Evolutionary conservation across 2,888 invertebrate species (phyloP), one percentile per base, ranked within the genome.

Genomic region (Zhuqinia jingwanae): DNA sequence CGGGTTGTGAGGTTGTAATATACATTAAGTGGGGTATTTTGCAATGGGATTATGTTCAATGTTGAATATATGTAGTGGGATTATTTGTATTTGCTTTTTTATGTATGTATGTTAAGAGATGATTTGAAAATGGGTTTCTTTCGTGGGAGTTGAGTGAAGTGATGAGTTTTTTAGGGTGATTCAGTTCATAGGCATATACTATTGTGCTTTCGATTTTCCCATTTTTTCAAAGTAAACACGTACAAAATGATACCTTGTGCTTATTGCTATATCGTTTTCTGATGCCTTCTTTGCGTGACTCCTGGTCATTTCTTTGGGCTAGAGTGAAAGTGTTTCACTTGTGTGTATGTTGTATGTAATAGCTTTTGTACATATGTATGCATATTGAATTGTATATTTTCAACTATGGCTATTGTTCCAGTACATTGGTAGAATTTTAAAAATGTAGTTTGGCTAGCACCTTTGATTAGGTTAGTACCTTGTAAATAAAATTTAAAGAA

Each of bases 261-360:
- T 25, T 25, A 20, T 42, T 68, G 22, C 42, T 20, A 73, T 45
- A 73, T 17, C 6, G 25, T 30, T 13, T 50, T 6, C 50, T 47
- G 50, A 73, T 73, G 73, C 6, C 25, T 50, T 73, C 53, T 8
- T 73, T 53, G 73, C 73, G 73, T 73, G 73, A 73, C 73, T 50
- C 17, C 17, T 0, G 10, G 27, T 17, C 25, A 53, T 73, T 73
- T 73, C 47, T 50, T 30, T 25, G 25, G 1, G 3, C 36, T 0
- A 30, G 50, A 47, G 20, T 73, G 53, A 73, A 53, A 50, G 50
- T 73, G 53, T 10, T 73, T 53, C 27, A 50, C 50, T 47, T 70
- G 3, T 36, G 36, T 36, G 70, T 25, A 36, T 36, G 8, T 6
- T 36, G 36, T 36, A 36, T 36, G 8, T 3, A 36, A 6, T 36